Evolutionary conservation across 2,797 vertebrate genomes (phyloP).

Genomic region (Vultur gryphus): DNA sequence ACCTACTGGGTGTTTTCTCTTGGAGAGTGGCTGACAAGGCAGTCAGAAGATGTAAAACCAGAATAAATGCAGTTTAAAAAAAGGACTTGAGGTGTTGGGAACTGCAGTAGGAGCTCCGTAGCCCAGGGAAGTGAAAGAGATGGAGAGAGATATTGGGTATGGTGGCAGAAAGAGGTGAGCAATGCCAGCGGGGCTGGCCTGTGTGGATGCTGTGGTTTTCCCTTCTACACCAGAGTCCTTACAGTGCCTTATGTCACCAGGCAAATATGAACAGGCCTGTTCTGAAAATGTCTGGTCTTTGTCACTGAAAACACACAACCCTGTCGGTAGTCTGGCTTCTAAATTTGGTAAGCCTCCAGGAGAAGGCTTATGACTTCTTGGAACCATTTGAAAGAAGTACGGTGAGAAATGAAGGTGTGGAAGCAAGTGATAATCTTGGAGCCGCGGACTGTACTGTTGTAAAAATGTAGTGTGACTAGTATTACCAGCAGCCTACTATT

Average conservation of each 20-base stretch:
- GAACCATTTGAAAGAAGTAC: not conserved
- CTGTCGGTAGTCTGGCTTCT: not conserved
- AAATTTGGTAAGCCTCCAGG: not conserved
- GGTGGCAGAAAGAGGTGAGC: not conserved
- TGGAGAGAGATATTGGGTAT: not conserved
- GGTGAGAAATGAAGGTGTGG: not conserved
- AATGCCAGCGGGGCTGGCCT: not conserved
- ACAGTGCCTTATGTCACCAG: not conserved
- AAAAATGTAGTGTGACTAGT: not conserved
- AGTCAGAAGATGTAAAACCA: not conserved
- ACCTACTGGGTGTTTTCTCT: not conserved
- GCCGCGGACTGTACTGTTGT: accelerated
- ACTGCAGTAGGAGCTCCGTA: not conserved
- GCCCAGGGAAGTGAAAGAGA: not conserved
- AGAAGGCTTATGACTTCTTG: not conserved
- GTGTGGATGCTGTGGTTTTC: not conserved
- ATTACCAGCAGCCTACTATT: not conserved
- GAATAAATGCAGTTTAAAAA: not conserved
- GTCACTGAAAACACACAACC: not conserved
- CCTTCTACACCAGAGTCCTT: not conserved
- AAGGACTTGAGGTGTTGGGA: not conserved
- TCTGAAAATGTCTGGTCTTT: not conserved
- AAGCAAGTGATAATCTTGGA: conserved; percentile 9
- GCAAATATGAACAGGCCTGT: not conserved
- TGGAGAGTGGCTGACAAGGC: not conserved